Base-by-base conservation (phyloP, 2,888 invertebrate species). In the Sarcophaga subvicina region DNA sequence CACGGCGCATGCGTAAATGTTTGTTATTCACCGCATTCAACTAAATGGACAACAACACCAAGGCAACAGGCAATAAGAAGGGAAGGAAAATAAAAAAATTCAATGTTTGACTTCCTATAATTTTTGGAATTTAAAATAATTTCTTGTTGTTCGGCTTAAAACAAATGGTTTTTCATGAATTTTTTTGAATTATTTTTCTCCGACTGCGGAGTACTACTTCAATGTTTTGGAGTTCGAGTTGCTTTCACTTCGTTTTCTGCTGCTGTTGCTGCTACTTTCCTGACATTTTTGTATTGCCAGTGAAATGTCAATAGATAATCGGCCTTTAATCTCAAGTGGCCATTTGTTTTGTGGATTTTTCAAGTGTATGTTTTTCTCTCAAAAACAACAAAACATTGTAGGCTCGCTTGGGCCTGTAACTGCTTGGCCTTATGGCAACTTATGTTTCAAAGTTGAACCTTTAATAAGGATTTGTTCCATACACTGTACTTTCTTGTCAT, bases 1-100 rank as follows among this genome's bases (percentile, higher is more conserved):
- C 87, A 87, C 87, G 79, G 84, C 84, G 79, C 87, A 87, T 87
- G 87, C 87, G 87, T 87, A 84, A 87, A 87, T 82, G 81, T 84
- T 87, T 87, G 81, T 87, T 84, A 84, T 87, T 84, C 87, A 84
- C 84, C 87, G 87, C 87, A 84, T 59, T 64, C 25, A 63, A 3
- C 62, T 17, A 62, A n/a, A 62, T 17, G 14, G 14, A 3, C 54
- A 54, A 70, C 37, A 37, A 37, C 49, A 71, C 17, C 14, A 75
- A 78, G 47, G 37, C 59, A 60, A 70, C 47, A 66, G 70, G 64
- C 45, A 69, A 54, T 20, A 76, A 47, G 10, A 3, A 63, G 62
- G 22, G 14, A 63, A 77, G 20, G 47, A n/a, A 60, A 63, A 59
- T 59, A 54, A n/a, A 69, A 37, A 66, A 69, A 49, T 54, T 20